Evolutionary conservation across 2,797 vertebrate species (phyloP).

Genomic region (Emydoidea blandingii): DNA sequence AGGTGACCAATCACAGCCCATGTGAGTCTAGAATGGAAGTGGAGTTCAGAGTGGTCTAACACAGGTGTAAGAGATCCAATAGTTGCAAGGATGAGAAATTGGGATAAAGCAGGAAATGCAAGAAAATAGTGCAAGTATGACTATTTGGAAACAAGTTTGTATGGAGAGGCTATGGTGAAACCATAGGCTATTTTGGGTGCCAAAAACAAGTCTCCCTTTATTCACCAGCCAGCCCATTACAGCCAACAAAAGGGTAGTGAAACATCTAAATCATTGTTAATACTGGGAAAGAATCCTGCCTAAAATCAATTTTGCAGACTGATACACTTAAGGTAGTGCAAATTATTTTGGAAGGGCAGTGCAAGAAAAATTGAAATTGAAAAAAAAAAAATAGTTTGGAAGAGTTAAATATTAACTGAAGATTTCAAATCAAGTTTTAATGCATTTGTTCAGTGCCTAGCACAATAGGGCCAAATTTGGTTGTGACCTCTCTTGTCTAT

Average conservation of each 20-base stretch:
- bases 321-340: background rate
- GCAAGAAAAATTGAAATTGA: background rate
- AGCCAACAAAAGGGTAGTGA: slow-evolving; percentile 33
- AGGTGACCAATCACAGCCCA: background rate
- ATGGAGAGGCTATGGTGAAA: background rate
- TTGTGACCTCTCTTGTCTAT: background rate
- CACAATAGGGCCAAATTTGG: background rate
- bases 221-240: background rate
- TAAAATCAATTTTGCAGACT: background rate
- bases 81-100: background rate
- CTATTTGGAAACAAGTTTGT: background rate
- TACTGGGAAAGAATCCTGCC: background rate
- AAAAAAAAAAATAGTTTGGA: background rate
- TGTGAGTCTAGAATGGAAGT: background rate
- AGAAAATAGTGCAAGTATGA: background rate
- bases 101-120: slow-evolving; percentile 15
- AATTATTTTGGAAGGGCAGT: background rate
- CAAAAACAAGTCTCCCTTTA: background rate
- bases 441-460: background rate
- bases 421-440: background rate
- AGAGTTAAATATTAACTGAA: background rate
- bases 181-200: background rate
- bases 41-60: slow-evolving; percentile 8
- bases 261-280: background rate
- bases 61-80: slow-evolving; percentile 15